phyloP scores from a whole-genome alignment of 2,797 vertebrate genomes.

The Danio choprae region DNA sequence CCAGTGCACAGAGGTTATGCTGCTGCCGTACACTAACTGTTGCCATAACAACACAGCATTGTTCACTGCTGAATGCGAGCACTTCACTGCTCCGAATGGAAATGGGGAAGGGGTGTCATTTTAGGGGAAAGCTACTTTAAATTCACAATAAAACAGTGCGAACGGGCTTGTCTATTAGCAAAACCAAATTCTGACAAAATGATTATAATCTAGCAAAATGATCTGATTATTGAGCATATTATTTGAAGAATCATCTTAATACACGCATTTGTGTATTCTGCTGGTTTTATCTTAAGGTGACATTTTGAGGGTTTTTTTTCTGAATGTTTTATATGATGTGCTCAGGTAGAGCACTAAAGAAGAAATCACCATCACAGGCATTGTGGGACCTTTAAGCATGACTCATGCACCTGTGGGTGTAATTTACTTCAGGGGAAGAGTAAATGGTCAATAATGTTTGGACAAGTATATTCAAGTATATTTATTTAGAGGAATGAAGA shows the following conservation, averaged over 20 bases:
- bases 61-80: constrained; percentile 37
- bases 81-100: constrained; percentile 37
- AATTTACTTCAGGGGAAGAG: constrained; percentile 10
- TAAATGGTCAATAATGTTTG: constrained; percentile 16
- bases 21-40: constrained; percentile 32
- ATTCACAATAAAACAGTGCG: constrained; percentile 18
- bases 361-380: background rate
- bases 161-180: background rate
- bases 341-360: background rate
- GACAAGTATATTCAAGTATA: constrained; percentile 12
- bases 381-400: constrained; percentile 3
- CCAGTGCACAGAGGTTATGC: background rate
- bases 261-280: background rate
- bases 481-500: background rate
- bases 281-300: background rate
- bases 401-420: constrained; percentile 32
- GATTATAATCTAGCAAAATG: background rate
- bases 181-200: background rate
- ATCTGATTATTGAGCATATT: background rate
- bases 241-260: background rate
- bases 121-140: constrained; percentile 45
- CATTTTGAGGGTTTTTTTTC: background rate
- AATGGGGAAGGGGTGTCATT: constrained; percentile 12
- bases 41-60: constrained; percentile 52
- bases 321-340: background rate